Percentiles rank a stretch among this genome's conserved stretches.
Evolutionary conservation across 2,113 vertebrate species (phyloP).

Genomic region (Ariopsis seemanni): DNA sequence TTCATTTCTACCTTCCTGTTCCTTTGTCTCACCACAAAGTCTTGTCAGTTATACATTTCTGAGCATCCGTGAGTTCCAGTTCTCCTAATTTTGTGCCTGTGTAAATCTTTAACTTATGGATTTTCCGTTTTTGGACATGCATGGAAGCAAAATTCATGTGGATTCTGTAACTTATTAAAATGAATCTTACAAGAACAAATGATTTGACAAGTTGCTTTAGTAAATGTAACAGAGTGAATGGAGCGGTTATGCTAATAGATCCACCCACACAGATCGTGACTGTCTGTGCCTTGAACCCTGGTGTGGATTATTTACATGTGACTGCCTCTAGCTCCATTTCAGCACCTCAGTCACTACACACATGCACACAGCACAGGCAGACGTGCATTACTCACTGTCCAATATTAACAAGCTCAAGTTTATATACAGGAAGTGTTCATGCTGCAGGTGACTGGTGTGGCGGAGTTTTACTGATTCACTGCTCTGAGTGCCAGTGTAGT

Average conservation of each 20-base stretch:
- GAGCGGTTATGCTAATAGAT: slow-evolving; percentile 1
- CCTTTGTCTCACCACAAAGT: not conserved
- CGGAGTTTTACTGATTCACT: not conserved
- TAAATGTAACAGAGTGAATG: not conserved
- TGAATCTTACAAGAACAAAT: not conserved
- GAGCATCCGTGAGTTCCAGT: not conserved
- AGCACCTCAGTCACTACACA: not conserved
- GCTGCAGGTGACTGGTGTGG: not conserved
- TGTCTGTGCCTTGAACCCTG: slow-evolving; percentile 11
- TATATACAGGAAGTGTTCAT: not conserved
- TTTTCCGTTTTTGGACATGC: not conserved
- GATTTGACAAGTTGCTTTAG: not conserved
- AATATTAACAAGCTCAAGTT: not conserved
- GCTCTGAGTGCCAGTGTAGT: not conserved
- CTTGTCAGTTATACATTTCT: not conserved
- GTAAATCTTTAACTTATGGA: not conserved
- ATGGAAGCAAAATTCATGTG: too few species aligned
- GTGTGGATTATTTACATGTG: slow-evolving; percentile 1
- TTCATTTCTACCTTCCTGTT: not conserved
- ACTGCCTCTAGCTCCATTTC: not conserved
- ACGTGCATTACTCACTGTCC: not conserved
- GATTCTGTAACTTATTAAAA: not conserved
- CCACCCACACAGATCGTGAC: slow-evolving; percentile 1
- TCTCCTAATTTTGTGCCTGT: not conserved
- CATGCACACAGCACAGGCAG: not conserved